Conservation (phyloP, 1,140 invertebrate genomes). For the Leptinotarsa texana region DNA sequence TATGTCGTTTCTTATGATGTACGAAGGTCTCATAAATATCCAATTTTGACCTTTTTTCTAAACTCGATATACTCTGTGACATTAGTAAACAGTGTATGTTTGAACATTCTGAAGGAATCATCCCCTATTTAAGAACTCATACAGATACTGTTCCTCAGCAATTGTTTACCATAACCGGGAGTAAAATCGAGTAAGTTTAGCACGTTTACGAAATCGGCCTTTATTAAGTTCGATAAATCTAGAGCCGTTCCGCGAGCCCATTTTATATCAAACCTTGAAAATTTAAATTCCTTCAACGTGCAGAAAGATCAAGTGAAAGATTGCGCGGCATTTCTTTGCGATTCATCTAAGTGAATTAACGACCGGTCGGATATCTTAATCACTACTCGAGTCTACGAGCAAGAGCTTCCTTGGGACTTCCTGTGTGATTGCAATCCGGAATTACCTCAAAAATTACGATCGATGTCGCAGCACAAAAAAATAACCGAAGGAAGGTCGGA, state of each 20-base stretch:
- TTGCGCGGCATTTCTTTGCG: background rate
- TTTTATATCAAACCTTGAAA: background rate
- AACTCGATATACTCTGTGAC: no score
- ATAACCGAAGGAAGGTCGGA: no score
- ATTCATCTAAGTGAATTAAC: constrained; percentile 8
- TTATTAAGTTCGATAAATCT: background rate
- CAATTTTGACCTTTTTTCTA: no score
- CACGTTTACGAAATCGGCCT: background rate
- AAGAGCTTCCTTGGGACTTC: background rate
- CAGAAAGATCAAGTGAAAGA: background rate
- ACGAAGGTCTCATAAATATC: no score
- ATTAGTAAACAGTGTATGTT: no score
- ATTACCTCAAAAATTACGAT: background rate
- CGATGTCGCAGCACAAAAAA: background rate
- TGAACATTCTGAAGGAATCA: no score
- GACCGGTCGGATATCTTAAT: background rate
- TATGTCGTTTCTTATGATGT: no score
- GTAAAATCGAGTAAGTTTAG: no score
- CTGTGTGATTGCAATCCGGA: background rate
- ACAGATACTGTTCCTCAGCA: no score
- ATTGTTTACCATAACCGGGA: no score
- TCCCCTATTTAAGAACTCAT: no score
- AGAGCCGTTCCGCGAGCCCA: background rate
- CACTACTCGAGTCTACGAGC: background rate
- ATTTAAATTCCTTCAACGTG: background rate